A percentile compares a stretch with the other conserved stretches of the same genome.
phyloP scores from a whole-genome alignment of 2,888 invertebrate species.

The Chymomyza caudatula region DNA sequence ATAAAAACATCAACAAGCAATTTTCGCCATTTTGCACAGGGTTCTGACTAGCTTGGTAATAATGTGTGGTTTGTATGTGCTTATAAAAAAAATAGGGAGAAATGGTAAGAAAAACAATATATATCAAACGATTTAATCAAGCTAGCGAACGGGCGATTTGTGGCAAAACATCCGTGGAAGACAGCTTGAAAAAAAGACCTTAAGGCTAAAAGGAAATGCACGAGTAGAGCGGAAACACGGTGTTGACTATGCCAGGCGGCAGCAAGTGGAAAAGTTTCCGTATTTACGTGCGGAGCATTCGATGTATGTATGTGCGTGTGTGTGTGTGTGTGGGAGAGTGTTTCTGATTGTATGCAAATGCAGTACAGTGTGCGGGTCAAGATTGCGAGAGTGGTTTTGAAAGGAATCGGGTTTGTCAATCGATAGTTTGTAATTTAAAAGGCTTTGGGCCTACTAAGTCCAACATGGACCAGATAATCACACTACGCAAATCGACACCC shows the following conservation, averaged over 20 bases:
- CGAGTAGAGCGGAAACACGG: slow-evolving; percentile 51
- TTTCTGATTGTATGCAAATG: slow-evolving; percentile 30
- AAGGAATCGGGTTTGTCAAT: not conserved
- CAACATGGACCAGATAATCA: too few relatives aligned
- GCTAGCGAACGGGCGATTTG: slow-evolving; percentile 54
- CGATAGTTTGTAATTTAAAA: too few relatives aligned
- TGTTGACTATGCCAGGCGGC: slow-evolving; percentile 48
- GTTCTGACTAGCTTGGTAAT: slow-evolving; percentile 14
- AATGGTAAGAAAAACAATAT: not conserved
- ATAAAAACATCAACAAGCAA: slow-evolving; percentile 42
- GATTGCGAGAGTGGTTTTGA: not conserved
- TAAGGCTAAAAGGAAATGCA: slow-evolving; percentile 49
- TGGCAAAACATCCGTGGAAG: slow-evolving; percentile 41
- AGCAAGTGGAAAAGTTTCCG: slow-evolving; percentile 49
- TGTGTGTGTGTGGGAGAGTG: not conserved
- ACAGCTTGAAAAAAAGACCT: slow-evolving; percentile 34
- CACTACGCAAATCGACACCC: too few relatives aligned
- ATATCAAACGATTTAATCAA: slow-evolving; percentile 61
- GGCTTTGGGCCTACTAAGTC: too few relatives aligned
- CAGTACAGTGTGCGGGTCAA: slow-evolving; percentile 14
- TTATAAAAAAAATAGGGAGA: not conserved
- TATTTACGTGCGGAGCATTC: slow-evolving; percentile 35
- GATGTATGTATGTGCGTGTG: slow-evolving; percentile 10
- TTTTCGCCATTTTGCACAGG: slow-evolving; percentile 34
- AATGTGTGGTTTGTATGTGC: not conserved